A percentile compares a stretch with the other conserved stretches of the same genome.
Conservation (phyloP, 2,797 vertebrate genomes). For the Aulostomus chinensis region DNA sequence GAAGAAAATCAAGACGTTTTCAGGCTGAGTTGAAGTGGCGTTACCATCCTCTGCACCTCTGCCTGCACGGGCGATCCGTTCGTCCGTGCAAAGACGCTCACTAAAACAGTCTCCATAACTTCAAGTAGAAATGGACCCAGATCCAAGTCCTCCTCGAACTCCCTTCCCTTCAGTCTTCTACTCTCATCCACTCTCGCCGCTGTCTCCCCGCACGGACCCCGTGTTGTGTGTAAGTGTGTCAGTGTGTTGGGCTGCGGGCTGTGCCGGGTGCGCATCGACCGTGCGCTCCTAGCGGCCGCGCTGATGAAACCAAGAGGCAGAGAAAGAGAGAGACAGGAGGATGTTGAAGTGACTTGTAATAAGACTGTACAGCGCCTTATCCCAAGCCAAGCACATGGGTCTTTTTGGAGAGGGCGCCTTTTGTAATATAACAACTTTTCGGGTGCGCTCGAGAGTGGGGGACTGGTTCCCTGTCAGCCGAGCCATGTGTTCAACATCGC, state of each 20-base stretch:
- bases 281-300: slow-evolving; percentile 74
- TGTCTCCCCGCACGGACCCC: too few relatives aligned
- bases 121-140: slow-evolving; percentile 32
- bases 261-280: slow-evolving; percentile 68
- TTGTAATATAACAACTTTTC: slow-evolving; percentile 46
- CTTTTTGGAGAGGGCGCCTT: slow-evolving; percentile 27
- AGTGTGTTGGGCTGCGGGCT: slow-evolving; percentile 64
- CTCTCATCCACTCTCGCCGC: neutral
- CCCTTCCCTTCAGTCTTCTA: slow-evolving; percentile 17
- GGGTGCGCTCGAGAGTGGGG: slow-evolving; percentile 21
- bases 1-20: neutral
- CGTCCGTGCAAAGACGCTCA: too few relatives aligned
- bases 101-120: too few relatives aligned
- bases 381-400: slow-evolving; percentile 51
- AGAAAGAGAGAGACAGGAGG: slow-evolving; percentile 47
- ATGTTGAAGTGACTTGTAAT: slow-evolving; percentile 63
- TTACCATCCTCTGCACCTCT: too few relatives aligned
- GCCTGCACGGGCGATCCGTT: too few relatives aligned
- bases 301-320: slow-evolving; percentile 52
- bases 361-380: slow-evolving; percentile 56
- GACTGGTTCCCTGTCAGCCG: slow-evolving; percentile 11
- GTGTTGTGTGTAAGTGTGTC: slow-evolving; percentile 36
- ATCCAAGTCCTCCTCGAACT: slow-evolving; percentile 7
- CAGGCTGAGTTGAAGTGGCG: neutral
- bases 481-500: slow-evolving; percentile 49